These are phyloP conservation scores for Pongo pygmaeus DNA, from an alignment of 2,113 vertebrate species.

Conservation along the genomic window DNA sequence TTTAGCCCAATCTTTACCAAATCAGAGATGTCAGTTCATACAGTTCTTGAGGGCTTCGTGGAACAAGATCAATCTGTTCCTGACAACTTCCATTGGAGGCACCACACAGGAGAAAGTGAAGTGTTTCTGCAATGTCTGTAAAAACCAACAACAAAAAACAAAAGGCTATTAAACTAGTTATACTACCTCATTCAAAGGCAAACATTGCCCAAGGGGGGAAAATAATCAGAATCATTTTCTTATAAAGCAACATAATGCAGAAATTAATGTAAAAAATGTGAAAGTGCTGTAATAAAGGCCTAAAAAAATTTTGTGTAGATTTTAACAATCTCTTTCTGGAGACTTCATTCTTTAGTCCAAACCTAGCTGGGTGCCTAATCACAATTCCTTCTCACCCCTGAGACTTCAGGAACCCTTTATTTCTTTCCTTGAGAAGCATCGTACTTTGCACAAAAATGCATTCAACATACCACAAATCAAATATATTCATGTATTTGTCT, in stretches of 20 bases:
- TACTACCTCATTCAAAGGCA: neutral
- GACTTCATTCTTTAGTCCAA: neutral
- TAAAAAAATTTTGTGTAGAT: neutral
- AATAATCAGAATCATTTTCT: neutral
- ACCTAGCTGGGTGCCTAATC: neutral
- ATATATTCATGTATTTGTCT: neutral
- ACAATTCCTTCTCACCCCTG: neutral
- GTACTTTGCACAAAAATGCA: neutral
- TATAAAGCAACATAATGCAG: neutral
- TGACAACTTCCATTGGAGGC: slow-evolving; percentile 98
- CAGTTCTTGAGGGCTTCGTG: slow-evolving; percentile 97
- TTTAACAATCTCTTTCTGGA: neutral
- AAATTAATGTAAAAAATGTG: slow-evolving; percentile 13
- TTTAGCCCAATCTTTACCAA: slow-evolving; percentile 87
- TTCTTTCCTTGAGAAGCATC: neutral
- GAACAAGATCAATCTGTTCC: slow-evolving; percentile 98
- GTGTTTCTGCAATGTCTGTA: slow-evolving; percentile 98
- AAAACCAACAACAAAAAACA: slow-evolving; percentile 58
- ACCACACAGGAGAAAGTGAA: slow-evolving; percentile 97
- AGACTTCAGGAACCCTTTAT: neutral
- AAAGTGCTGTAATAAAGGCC: neutral
- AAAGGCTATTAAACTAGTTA: slow-evolving; percentile 37
- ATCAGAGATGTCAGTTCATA: slow-evolving; percentile 99
- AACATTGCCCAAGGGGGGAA: neutral
- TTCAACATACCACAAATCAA: neutral